Percentiles rank a stretch among this genome's conserved stretches.
Evolutionary conservation across 2,113 vertebrate species (phyloP).

Genomic region (Diglossa brunneiventris): DNA sequence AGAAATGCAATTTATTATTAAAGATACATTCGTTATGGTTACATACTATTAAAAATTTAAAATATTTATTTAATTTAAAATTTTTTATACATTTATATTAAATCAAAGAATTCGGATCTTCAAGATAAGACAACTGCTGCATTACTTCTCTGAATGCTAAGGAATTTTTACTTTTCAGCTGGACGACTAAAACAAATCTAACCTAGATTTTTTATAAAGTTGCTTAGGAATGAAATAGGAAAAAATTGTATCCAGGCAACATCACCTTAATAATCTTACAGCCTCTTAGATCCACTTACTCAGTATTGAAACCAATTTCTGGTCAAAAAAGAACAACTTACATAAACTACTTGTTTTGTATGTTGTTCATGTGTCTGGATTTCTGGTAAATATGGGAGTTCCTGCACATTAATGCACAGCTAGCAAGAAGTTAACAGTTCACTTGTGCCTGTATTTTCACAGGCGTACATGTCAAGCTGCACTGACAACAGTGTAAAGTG

Average conservation of each 20-base stretch:
- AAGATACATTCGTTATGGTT: neutral
- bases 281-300: neutral
- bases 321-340: neutral
- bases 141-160: neutral
- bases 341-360: neutral
- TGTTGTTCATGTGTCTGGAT: neutral
- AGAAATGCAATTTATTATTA: neutral
- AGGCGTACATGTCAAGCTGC: accelerated
- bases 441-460: neutral
- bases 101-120: neutral
- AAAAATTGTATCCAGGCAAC: neutral
- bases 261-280: neutral
- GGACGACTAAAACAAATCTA: neutral
- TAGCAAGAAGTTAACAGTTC: neutral
- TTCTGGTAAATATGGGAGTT: neutral
- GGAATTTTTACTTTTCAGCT: neutral
- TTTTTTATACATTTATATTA: neutral
- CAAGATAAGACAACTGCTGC: neutral
- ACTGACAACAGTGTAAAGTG: neutral
- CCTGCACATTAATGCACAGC: neutral
- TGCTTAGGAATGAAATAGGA: neutral
- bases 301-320: neutral
- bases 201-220: neutral
- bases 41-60: neutral
- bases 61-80: neutral